Conservation (phyloP, 2,113 vertebrate species). For the Turdus rufiventris region DNA sequence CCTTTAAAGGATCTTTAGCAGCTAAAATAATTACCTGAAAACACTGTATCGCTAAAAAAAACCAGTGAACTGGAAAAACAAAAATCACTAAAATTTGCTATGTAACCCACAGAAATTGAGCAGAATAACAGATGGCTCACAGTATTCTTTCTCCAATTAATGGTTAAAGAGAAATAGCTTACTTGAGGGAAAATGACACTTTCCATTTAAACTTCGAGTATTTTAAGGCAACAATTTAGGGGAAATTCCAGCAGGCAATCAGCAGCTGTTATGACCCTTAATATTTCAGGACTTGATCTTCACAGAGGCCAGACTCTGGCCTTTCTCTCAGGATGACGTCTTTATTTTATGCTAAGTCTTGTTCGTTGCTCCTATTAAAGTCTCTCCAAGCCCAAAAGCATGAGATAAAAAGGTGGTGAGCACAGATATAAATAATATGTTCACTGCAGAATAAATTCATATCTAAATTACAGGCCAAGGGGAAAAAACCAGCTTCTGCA, state of each 20-base stretch:
- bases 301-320: neutral
- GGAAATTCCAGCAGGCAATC: conserved; percentile 17
- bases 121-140: conserved; percentile 14
- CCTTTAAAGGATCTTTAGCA: neutral
- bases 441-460: conserved; percentile 49
- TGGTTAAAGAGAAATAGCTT: conserved; percentile 13
- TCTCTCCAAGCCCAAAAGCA: neutral
- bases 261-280: neutral
- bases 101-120: neutral
- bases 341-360: conserved; percentile 22
- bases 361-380: conserved; percentile 6
- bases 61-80: neutral
- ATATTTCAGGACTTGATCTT: conserved; percentile 13
- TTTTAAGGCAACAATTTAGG: conserved; percentile 4
- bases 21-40: conserved; percentile 21
- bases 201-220: conserved; percentile 7
- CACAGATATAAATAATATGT: conserved; percentile 22
- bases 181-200: conserved; percentile 10
- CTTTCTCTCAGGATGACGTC: neutral
- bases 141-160: conserved; percentile 28
- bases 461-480: conserved; percentile 6
- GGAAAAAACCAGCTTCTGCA: conserved; percentile 3
- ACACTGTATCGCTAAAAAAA: neutral
- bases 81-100: neutral
- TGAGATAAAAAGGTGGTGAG: conserved; percentile 16